Evolutionary conservation across 2,797 vertebrate genomes (phyloP).

Genomic region (Oophaga sylvatica): DNA sequence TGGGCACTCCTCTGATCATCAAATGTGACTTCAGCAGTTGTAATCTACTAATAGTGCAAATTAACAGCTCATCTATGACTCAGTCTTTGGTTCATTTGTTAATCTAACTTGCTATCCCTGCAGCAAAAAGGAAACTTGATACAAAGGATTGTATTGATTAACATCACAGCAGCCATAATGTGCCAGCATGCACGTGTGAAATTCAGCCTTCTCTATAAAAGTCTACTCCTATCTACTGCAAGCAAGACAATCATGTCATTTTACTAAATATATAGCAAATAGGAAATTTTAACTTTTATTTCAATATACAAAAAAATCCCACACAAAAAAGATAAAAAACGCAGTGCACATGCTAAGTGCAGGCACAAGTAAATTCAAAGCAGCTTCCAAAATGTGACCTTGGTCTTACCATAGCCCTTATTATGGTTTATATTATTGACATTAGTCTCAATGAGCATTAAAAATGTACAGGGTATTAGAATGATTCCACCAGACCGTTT

Average conservation of each 20-base stretch:
- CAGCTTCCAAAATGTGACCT: no score
- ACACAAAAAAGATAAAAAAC: no score
- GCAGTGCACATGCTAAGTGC: no score
- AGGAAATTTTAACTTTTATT: no score
- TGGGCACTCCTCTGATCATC: neutral
- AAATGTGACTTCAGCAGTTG: slow-evolving; percentile 44
- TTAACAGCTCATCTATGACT: slow-evolving; percentile 57
- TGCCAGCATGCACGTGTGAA: neutral
- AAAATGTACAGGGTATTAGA: no score
- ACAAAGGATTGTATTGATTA: slow-evolving; percentile 56
- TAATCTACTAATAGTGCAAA: slow-evolving; percentile 41
- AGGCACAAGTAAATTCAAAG: no score
- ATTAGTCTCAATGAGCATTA: no score
- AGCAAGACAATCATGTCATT: neutral
- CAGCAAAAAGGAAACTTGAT: slow-evolving; percentile 65
- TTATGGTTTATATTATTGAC: no score
- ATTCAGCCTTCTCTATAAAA: neutral
- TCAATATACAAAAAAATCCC: no score
- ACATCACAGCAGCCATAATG: slow-evolving; percentile 19
- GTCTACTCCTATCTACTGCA: neutral
- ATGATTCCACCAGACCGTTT: no score
- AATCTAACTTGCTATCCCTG: slow-evolving; percentile 56
- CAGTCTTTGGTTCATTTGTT: slow-evolving; percentile 45
- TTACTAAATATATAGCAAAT: neutral
- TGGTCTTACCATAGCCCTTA: no score